Conservation (phyloP, 2,797 vertebrate species). For the Centroberyx gerrardi region DNA sequence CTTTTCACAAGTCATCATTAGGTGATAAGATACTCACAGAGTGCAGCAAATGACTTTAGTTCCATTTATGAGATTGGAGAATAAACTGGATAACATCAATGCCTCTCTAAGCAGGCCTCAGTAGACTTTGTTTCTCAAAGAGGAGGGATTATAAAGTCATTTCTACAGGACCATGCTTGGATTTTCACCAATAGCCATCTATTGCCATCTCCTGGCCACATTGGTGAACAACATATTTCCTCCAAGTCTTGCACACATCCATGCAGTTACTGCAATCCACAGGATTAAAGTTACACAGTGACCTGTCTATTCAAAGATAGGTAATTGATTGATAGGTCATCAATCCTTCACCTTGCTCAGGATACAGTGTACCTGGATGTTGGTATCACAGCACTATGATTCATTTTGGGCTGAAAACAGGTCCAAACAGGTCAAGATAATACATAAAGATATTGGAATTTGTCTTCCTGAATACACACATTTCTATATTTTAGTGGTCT, state of each 20-base stretch:
- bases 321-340: no score
- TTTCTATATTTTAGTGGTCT: no score
- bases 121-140: not conserved
- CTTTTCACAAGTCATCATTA: not conserved
- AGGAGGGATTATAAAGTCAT: not conserved
- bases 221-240: constrained; percentile 16
- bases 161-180: not conserved
- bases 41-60: not conserved
- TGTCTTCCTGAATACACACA: not conserved
- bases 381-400: no score
- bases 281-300: no score
- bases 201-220: constrained; percentile 74
- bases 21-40: not conserved
- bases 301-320: no score
- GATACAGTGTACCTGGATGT: no score
- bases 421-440: no score
- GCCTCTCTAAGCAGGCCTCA: not conserved
- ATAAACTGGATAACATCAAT: not conserved
- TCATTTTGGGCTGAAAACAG: no score
- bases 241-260: not conserved
- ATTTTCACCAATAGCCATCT: constrained; percentile 34
- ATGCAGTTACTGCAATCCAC: not conserved
- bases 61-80: not conserved
- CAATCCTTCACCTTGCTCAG: no score
- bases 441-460: not conserved